A percentile compares a stretch with the other conserved stretches of the same genome.
Evolutionary conservation across 2,113 vertebrate species (phyloP).

Genomic region (Ammospiza nelsoni): DNA sequence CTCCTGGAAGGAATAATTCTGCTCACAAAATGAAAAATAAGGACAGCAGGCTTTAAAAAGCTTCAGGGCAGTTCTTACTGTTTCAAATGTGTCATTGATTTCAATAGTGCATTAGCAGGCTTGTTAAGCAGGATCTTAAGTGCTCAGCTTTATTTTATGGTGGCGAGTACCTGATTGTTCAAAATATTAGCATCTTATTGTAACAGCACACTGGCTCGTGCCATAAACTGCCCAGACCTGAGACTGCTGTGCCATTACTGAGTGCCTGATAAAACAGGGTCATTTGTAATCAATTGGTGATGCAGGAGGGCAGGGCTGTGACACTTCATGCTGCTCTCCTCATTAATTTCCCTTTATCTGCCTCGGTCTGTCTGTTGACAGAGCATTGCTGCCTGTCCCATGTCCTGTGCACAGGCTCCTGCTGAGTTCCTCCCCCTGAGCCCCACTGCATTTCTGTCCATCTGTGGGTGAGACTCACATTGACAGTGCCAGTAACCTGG

Average conservation of each 20-base stretch:
- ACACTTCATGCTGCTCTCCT: background rate
- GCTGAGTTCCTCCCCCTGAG: background rate
- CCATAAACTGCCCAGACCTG: background rate
- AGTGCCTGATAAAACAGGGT: background rate
- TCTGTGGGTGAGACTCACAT: rapidly evolving
- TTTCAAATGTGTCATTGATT: slow-evolving; percentile 56
- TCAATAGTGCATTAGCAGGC: slow-evolving; percentile 27
- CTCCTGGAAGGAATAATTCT: background rate
- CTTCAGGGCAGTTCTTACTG: slow-evolving; percentile 39
- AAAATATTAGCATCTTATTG: slow-evolving; percentile 10
- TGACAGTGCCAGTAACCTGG: background rate
- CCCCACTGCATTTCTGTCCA: background rate
- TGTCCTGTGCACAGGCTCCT: background rate
- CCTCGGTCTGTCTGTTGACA: background rate
- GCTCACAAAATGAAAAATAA: background rate
- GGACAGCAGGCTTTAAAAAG: slow-evolving; percentile 36
- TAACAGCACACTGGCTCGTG: background rate
- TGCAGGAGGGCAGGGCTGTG: background rate
- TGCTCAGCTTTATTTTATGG: slow-evolving; percentile 34
- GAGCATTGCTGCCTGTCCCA: background rate
- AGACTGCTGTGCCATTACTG: background rate
- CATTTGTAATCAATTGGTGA: background rate
- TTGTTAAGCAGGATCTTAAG: slow-evolving; percentile 48
- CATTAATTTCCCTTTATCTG: background rate
- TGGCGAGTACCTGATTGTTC: background rate